Evolutionary conservation across 2,888 invertebrate species (phyloP).

Genomic region (Ariolimax columbianus): DNA sequence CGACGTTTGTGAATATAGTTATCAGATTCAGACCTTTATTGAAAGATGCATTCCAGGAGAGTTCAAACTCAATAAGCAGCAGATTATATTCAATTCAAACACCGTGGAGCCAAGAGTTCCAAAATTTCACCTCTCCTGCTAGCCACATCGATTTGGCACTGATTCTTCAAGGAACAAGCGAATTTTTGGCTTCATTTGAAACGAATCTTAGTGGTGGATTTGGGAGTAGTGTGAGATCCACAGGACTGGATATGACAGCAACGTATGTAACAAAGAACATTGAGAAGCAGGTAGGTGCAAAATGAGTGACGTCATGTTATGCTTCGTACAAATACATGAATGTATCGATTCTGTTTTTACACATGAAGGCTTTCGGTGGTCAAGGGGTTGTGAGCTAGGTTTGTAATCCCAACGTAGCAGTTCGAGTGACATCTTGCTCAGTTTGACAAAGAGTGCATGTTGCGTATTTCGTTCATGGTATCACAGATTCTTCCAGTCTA

Average conservation of each 20-base stretch:
- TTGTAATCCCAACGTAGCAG: no score
- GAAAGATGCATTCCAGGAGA: neutral
- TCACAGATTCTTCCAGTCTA: no score
- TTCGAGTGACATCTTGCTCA: no score
- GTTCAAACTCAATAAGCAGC: neutral
- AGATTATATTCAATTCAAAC: neutral
- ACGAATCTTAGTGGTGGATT: neutral
- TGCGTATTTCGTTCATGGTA: no score
- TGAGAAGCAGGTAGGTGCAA: neutral
- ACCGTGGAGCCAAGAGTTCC: slow-evolving; percentile 24
- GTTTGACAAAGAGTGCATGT: no score
- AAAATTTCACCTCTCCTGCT: neutral
- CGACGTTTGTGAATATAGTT: neutral
- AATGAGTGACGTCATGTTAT: no score
- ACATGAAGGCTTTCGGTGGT: no score
- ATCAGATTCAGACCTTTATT: neutral
- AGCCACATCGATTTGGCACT: neutral
- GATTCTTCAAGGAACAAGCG: neutral
- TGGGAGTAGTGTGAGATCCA: neutral
- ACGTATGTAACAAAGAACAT: neutral
- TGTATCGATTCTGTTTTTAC: no score
- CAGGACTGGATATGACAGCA: slow-evolving; percentile 6
- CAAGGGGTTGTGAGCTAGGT: no score
- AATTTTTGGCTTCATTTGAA: neutral
- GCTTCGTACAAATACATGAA: no score